Conservation (phyloP, 1,140 invertebrate genomes). For the Lasaia peninsularis region DNA sequence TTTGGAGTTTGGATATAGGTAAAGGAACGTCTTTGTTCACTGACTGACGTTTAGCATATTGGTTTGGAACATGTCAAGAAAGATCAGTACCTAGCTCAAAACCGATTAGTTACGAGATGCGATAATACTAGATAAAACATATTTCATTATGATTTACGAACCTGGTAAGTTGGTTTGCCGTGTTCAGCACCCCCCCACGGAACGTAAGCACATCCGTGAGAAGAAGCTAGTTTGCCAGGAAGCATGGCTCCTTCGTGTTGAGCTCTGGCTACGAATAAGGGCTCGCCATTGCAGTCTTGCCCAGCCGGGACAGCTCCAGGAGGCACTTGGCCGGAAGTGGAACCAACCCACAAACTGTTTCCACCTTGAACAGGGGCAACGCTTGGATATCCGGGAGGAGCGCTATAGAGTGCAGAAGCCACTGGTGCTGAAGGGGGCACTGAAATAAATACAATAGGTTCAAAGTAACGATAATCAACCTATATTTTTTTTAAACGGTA, state of each 20-base stretch:
- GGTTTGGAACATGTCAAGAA: too few species aligned
- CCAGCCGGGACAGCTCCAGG: conserved; percentile 85
- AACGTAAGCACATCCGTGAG: conserved; percentile 85
- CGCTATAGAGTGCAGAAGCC: conserved; percentile 45
- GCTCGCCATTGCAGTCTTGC: conserved; percentile 82
- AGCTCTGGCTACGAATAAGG: conserved; percentile 85
- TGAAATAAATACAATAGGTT: conserved; percentile 24
- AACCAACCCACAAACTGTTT: conserved; percentile 81
- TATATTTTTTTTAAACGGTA: too few species aligned
- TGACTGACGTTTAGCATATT: too few species aligned
- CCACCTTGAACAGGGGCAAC: conserved; percentile 41
- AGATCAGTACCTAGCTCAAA: too few species aligned
- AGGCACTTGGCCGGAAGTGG: conserved; percentile 81
- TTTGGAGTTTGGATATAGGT: too few species aligned
- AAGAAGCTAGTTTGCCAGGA: conserved; percentile 86
- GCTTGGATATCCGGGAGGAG: conserved; percentile 53
- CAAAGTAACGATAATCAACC: neutral
- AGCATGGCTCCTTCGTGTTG: conserved; percentile 85
- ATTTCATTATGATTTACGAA: too few species aligned
- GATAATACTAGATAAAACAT: too few species aligned
- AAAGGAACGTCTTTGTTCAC: too few species aligned
- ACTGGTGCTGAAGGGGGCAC: conserved; percentile 74
- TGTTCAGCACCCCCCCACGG: conserved; percentile 89
- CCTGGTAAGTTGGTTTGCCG: conserved; percentile 85
- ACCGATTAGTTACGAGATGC: too few species aligned